Evolutionary conservation across 2,888 invertebrate species (phyloP), one percentile per base, ranked within the genome.

Genomic region (Arrhopalites spinosus): DNA sequence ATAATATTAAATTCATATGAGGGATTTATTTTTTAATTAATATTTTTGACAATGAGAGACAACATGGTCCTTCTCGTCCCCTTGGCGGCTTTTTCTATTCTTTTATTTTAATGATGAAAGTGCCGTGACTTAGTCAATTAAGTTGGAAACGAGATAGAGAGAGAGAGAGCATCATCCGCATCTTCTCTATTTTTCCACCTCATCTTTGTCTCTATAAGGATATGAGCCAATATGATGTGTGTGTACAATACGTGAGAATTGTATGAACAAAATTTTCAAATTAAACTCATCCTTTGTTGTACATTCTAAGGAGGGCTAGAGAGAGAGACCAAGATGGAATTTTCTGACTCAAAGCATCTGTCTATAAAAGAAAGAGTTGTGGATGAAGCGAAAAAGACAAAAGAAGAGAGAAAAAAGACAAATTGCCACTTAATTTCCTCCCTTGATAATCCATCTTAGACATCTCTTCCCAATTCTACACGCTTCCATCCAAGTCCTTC

Each of bases 51-150:
- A n/a, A n/a, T n/a, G n/a, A n/a, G n/a, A n/a, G 36, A 36, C 36
- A 36, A 7, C 3, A 36, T 36, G 36, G 36, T 36, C 36, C 36
- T 36, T 36, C 11, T 3, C 36, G 3, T 36, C 11, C 36, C 36
- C 36, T 36, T 36, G 11, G 5, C 11, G 3, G 3, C 36, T 36
- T 11, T 36, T 11, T 36, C 36, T 36, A 3, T 36, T 25, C 11
- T 25, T 13, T 25, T 27, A n/a, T 53, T 53, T 3, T 2, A 53
- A 59, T 59, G 59, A 59, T 25, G 1, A 7, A 25, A 59, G 25
- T 59, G 59, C 15, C 59, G 59, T 59, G 59, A 59, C 59, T 59
- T 59, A 25, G 23, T 25, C 59, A 59, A 59, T 25, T 59, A 27
- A 59, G 25, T 0, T 59, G 27, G 0, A n/a, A n/a, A n/a, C n/a